phyloP scores from a whole-genome alignment of 1,140 invertebrate genomes.

The Helicoverpa zea region DNA sequence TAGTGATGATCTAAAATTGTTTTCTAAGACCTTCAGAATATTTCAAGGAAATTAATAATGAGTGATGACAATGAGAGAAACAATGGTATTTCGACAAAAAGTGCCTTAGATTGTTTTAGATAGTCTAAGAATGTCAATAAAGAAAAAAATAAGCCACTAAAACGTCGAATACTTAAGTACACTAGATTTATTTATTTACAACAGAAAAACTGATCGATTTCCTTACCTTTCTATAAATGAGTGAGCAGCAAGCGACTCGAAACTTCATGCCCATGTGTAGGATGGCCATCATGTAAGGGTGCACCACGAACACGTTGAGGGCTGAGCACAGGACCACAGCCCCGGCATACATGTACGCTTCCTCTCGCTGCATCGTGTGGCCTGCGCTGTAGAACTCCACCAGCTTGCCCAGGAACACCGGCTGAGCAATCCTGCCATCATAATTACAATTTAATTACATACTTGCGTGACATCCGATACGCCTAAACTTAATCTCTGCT shows the following conservation, averaged over 20 bases:
- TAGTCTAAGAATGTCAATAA: no score
- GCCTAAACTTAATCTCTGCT: no score
- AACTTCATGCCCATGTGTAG: conserved; percentile 93
- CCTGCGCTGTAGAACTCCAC: conserved; percentile 90
- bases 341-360: conserved; percentile 90
- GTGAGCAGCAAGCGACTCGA: conserved; percentile 91
- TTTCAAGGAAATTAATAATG: neutral
- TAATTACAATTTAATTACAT: conserved; percentile 12
- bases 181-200: no score
- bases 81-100: neutral
- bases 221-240: conserved; percentile 94
- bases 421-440: conserved; percentile 90
- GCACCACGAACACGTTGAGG: conserved; percentile 90
- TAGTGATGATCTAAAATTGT: no score
- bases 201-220: no score
- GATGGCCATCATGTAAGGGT: conserved; percentile 93
- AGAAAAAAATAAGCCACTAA: no score
- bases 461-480: no score
- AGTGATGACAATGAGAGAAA: neutral
- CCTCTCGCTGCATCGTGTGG: conserved; percentile 82
- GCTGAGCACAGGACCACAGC: conserved; percentile 91
- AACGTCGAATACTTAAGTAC: no score
- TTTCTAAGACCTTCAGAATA: no score
- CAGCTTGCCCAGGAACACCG: conserved; percentile 91
- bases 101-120: no score